Percentiles rank a stretch among this genome's conserved stretches.
Evolutionary conservation across 2,113 vertebrate genomes (phyloP).

Genomic region (Callionymus lyra): DNA sequence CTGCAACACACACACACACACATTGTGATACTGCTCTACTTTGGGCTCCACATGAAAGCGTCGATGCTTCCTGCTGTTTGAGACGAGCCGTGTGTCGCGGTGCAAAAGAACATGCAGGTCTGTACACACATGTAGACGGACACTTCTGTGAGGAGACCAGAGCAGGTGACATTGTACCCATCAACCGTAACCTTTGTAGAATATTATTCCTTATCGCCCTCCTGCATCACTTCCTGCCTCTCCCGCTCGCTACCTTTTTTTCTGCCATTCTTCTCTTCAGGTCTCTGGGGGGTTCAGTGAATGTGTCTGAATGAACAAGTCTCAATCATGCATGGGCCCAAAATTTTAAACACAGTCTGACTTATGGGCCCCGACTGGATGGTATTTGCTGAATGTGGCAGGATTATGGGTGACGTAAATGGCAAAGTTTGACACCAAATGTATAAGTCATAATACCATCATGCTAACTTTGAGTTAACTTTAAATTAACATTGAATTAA

Average conservation of each 20-base stretch:
- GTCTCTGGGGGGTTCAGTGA: too few species aligned
- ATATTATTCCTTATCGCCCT: conserved; percentile 9
- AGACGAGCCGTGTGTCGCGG: conserved; percentile 48
- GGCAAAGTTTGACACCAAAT: too few species aligned
- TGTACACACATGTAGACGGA: conserved; percentile 49
- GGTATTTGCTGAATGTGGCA: too few species aligned
- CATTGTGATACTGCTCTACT: conserved; percentile 55
- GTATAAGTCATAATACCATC: too few species aligned
- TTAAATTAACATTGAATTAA: too few species aligned
- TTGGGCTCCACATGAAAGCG: conserved; percentile 67
- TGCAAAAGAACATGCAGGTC: conserved; percentile 49
- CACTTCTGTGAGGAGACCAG: conserved; percentile 49
- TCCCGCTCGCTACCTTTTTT: background rate
- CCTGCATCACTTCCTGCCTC: conserved; percentile 5
- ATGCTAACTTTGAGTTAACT: too few species aligned
- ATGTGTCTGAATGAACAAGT: too few species aligned
- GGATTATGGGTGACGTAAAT: too few species aligned
- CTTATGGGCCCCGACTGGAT: too few species aligned
- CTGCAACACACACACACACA: conserved; percentile 17
- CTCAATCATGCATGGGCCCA: too few species aligned
- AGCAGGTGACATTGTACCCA: conserved; percentile 45
- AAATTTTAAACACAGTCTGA: too few species aligned
- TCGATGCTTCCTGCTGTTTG: conserved; percentile 59
- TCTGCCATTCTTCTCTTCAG: background rate
- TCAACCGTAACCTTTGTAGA: conserved; percentile 33